Evolutionary conservation across 2,888 invertebrate genomes (phyloP).

Genomic region (Myopa tessellatipennis): DNA sequence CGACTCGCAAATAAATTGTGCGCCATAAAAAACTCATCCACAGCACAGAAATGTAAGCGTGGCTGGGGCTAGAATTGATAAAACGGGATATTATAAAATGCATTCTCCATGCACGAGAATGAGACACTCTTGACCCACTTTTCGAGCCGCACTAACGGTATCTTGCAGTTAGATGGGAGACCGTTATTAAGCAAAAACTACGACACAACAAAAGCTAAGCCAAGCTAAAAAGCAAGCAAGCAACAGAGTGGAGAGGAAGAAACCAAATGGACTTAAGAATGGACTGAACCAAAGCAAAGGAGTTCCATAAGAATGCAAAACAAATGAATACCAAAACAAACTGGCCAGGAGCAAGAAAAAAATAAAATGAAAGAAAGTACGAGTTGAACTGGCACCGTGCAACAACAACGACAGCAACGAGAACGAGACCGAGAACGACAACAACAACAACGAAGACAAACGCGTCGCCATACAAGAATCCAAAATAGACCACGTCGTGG

Average conservation of each 20-base stretch:
- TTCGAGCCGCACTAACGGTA: slow-evolving; percentile 63
- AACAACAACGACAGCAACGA: slow-evolving; percentile 16
- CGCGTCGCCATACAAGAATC: slow-evolving; percentile 4
- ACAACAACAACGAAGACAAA: neutral
- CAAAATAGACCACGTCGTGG: neutral
- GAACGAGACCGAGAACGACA: neutral
- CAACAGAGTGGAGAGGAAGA: slow-evolving; percentile 1
- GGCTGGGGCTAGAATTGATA: slow-evolving; percentile 21
- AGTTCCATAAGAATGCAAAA: neutral
- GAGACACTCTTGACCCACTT: slow-evolving; percentile 67
- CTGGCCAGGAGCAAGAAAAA: slow-evolving; percentile 5
- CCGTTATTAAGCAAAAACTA: slow-evolving; percentile 24
- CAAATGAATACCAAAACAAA: slow-evolving; percentile 4
- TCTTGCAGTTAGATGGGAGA: slow-evolving; percentile 19
- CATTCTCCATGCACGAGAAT: slow-evolving; percentile 58
- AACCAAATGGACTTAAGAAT: neutral
- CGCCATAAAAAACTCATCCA: neutral
- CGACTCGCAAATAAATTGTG: slow-evolving; percentile 15
- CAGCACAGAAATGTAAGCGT: neutral
- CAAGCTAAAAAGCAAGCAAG: neutral
- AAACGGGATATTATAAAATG: slow-evolving; percentile 64
- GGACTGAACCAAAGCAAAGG: neutral
- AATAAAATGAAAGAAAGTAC: slow-evolving; percentile 4
- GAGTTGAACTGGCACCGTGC: slow-evolving; percentile 24
- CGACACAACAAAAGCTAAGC: neutral